phyloP scores from a whole-genome alignment of 1,140 invertebrate genomes.

The Stegodyphus dumicola region DNA sequence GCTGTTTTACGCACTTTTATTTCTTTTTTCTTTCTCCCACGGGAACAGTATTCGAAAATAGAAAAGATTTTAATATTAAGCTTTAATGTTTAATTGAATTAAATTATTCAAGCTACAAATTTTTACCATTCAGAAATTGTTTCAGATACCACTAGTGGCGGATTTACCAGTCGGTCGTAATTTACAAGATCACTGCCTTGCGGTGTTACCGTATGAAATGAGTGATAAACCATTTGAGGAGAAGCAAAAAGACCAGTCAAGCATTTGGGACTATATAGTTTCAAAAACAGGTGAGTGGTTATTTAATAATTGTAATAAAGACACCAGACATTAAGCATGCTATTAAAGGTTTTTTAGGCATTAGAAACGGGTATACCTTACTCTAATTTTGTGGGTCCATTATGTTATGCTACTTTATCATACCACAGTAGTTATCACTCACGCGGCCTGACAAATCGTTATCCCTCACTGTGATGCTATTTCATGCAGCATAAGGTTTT shows the following conservation, averaged over 20 bases:
- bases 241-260: neutral
- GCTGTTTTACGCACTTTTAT: no score
- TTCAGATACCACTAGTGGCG: no score
- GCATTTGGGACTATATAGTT: neutral
- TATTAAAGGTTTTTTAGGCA: neutral
- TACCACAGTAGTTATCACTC: no score
- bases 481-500: no score
- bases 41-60: neutral
- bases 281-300: conserved; percentile 26
- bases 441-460: no score
- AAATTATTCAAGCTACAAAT: conserved; percentile 74
- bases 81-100: neutral
- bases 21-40: no score
- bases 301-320: neutral
- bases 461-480: no score
- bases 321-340: neutral
- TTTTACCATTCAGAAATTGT: conserved; percentile 73
- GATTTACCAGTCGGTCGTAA: no score
- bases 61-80: neutral
- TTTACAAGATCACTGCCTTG: no score
- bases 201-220: neutral
- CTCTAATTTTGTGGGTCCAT: no score
- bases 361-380: no score
- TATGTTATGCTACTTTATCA: no score
- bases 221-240: neutral